A percentile compares a stretch with the other conserved stretches of the same genome.
Conservation (phyloP, 2,797 vertebrate species). For the Gobio occitaniae region DNA sequence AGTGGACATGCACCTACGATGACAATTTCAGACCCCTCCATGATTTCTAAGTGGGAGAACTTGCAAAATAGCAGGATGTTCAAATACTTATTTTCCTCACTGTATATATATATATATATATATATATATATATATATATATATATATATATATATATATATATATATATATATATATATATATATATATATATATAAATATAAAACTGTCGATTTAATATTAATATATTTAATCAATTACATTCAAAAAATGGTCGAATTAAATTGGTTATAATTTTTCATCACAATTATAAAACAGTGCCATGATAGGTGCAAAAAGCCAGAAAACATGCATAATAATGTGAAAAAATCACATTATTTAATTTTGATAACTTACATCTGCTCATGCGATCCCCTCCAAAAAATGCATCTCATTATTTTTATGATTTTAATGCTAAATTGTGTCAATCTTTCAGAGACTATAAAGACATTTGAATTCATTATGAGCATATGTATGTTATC, state of each 20-base stretch:
- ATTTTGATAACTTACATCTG: conserved; percentile 16
- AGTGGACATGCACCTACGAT: too few species aligned
- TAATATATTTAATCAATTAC: neutral
- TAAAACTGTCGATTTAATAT: too few species aligned
- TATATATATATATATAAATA: too few species aligned
- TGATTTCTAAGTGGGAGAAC: too few species aligned
- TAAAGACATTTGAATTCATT: conserved; percentile 4
- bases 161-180: too few species aligned
- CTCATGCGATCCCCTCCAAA: conserved; percentile 10
- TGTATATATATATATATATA: too few species aligned
- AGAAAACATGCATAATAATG: conserved; percentile 40
- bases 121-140: too few species aligned
- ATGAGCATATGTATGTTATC: conserved; percentile 23
- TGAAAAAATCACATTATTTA: conserved; percentile 33
- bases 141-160: too few species aligned
- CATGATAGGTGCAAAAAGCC: conserved; percentile 1
- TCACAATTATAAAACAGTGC: neutral
- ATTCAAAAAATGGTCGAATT: neutral
- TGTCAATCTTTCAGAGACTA: neutral
- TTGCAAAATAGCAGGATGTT: too few species aligned
- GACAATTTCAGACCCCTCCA: too few species aligned
- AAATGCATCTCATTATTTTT: too few species aligned
- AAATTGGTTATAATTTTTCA: neutral
- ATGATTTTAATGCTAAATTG: neutral
- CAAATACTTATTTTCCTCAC: too few species aligned